These are phyloP conservation scores for Epiblema foenella DNA, from an alignment of 2,888 invertebrate genomes.

Conservation along the genomic window DNA sequence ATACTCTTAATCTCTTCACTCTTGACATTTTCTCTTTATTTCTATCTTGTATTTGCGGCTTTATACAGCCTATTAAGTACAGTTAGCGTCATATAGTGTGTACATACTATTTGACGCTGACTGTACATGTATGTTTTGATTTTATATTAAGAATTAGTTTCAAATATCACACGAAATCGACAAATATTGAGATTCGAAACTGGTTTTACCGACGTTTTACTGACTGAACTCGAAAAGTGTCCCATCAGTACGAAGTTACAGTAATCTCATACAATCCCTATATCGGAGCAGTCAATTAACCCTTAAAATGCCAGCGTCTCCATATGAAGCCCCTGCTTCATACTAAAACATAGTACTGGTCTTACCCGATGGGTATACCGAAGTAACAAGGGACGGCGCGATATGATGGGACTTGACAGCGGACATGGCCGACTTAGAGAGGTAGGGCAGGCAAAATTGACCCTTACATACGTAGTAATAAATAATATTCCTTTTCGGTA, in stretches of 20 bases:
- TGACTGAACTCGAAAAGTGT: conserved; percentile 1
- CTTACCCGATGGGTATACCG: conserved; percentile 43
- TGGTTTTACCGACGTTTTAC: too few relatives aligned
- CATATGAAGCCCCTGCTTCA: conserved; percentile 10
- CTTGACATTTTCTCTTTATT: too few relatives aligned
- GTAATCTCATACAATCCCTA: conserved; percentile 54
- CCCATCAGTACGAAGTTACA: conserved; percentile 19
- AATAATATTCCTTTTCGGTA: conserved; percentile 17
- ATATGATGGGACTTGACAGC: conserved; percentile 49
- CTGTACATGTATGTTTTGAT: too few relatives aligned
- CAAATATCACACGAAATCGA: too few relatives aligned
- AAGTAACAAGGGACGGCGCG: conserved; percentile 47
- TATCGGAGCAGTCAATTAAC: conserved; percentile 59
- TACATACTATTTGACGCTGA: too few relatives aligned
- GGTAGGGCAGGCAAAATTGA: conserved; percentile 22
- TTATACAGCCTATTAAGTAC: too few relatives aligned
- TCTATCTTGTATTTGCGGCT: too few relatives aligned
- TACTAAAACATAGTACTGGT: conserved; percentile 5
- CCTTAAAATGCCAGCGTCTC: conserved; percentile 3
- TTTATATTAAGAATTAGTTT: too few relatives aligned
- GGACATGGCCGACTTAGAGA: conserved; percentile 28
- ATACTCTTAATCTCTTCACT: too few relatives aligned
- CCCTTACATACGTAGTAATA: conserved; percentile 23
- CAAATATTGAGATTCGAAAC: too few relatives aligned
- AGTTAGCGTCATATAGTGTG: too few relatives aligned